Percentiles rank a stretch among this genome's conserved stretches.
Evolutionary conservation across 2,113 vertebrate species (phyloP).

Genomic region (Numida meleagris): DNA sequence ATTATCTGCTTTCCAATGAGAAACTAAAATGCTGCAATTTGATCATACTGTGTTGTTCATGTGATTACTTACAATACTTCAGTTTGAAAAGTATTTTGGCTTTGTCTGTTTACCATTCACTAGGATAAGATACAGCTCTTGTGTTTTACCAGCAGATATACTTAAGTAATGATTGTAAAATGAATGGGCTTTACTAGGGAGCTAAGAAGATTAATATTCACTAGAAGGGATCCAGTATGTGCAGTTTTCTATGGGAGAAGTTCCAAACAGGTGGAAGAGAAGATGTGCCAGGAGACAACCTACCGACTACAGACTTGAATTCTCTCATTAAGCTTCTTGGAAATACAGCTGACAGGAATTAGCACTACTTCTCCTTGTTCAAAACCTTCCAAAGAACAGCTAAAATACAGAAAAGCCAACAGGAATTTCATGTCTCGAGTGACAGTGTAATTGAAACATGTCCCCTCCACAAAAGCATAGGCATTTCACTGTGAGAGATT

Average conservation of each 20-base stretch:
- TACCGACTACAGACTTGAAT: background rate
- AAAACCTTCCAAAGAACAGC: background rate
- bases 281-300: background rate
- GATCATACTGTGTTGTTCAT: background rate
- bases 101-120: background rate
- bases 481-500: background rate
- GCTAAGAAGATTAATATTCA: background rate
- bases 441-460: background rate
- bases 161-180: background rate
- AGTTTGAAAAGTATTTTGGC: background rate
- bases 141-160: background rate
- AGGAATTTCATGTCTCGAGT: background rate
- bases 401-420: background rate
- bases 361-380: background rate
- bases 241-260: background rate
- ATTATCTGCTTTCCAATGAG: background rate
- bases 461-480: background rate
- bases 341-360: background rate
- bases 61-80: background rate
- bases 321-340: background rate
- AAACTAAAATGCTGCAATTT: background rate
- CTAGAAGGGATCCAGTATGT: background rate
- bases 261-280: background rate
- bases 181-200: background rate
- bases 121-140: background rate